Evolutionary conservation across 1,140 invertebrate species (phyloP), one percentile per base, ranked within the genome.

Genomic region (Euglossa dilemma): DNA sequence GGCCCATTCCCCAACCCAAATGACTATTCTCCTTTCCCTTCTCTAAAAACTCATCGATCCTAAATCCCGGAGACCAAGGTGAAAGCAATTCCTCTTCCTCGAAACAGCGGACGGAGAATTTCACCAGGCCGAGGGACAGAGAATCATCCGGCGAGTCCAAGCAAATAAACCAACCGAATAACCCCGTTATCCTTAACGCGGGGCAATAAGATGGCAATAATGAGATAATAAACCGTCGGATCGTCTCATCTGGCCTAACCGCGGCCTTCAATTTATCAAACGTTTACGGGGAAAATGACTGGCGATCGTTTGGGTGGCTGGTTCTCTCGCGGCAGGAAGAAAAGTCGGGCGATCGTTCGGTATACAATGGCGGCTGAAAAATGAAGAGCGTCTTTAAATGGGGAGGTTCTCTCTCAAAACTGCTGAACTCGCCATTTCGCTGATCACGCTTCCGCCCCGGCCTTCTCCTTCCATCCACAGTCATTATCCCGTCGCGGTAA

Each of bases 401-500:
- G 64, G 25, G 14, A 47, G 56, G 45, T 70, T 69, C 54, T 56
- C 54, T 45, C 36, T 61, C 23, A 59, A 47, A 69, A 61, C 61
- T 59, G 67, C 75, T 85, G 64, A 75, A 59, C 72, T 64, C 63
- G 61, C 84, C 28, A 56, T 61, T 74, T 81, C 54, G 77, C 74
- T 80, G 85, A 88, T 86, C 87, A 80, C 77, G 28, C 56, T 67
- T 69, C 59, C 52, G 43, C 45, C 18, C 18, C 43, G 5, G 14
- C 50, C 11, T 54, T n/a, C 14, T 43, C 43, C 71, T 67, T 67
- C 80, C 59, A 59, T 87, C 77, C 57, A 52, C 61, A 45, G 64
- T 85, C 90, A 91, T 91, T 90, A 91, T 91, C 83, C 84, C 69
- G 71, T 45, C 67, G 73, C 84, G 86, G 85, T 91, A 91, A 91